A percentile compares a stretch with the other conserved stretches of the same genome.
Conservation (phyloP, 1,140 invertebrate genomes). For the Drosophila sp. region DNA sequence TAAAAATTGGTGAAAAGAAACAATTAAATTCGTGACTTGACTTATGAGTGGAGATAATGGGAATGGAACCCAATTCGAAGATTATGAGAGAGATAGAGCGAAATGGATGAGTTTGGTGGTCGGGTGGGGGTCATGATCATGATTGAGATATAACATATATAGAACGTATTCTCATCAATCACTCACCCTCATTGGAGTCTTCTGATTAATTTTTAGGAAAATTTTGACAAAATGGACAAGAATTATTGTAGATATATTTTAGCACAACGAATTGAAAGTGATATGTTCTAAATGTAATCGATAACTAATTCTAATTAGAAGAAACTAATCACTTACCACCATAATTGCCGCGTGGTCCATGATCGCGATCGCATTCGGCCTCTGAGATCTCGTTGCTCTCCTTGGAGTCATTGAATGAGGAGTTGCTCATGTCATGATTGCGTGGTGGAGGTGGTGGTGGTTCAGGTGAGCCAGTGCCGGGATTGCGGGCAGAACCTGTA, state of each 20-base stretch:
- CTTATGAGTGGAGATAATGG: slow-evolving; percentile 21
- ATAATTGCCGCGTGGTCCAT: slow-evolving; percentile 88
- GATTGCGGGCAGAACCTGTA: slow-evolving; percentile 87
- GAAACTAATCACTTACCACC: slow-evolving; percentile 85
- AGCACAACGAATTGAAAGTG: slow-evolving; percentile 26
- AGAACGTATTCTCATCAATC: slow-evolving; percentile 37
- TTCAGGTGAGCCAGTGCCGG: slow-evolving; percentile 89
- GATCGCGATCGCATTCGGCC: slow-evolving; percentile 94
- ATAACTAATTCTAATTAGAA: background rate
- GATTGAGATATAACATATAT: slow-evolving; percentile 22
- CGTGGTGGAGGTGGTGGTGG: slow-evolving; percentile 91
- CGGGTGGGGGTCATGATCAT: slow-evolving; percentile 37
- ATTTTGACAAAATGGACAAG: slow-evolving; percentile 55
- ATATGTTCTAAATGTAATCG: slow-evolving; percentile 2
- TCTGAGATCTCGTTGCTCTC: slow-evolving; percentile 96
- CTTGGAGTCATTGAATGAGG: slow-evolving; percentile 94
- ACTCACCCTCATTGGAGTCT: slow-evolving; percentile 83
- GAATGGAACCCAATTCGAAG: slow-evolving; percentile 29
- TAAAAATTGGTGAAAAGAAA: slow-evolving; percentile 21
- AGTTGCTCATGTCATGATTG: slow-evolving; percentile 88
- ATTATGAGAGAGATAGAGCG: slow-evolving; percentile 18
- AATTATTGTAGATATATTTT: slow-evolving; percentile 38
- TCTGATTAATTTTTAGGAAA: slow-evolving; percentile 65
- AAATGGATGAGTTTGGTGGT: slow-evolving; percentile 33
- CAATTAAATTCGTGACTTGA: slow-evolving; percentile 12